Conservation (phyloP, 2,113 vertebrate genomes). For the human (Homo sapiens) region GRCh38 chr4:181731501-181732000, state of each 20-base stretch:
- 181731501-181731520: too few species aligned
- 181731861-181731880: not conserved
- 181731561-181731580: too few species aligned
- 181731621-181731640: not conserved
- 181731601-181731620: not conserved
- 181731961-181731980: slow-evolving; percentile 66
- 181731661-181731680: not conserved
- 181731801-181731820: not conserved
- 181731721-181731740: not conserved
- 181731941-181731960: slow-evolving; percentile 41
- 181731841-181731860: slow-evolving; percentile 26
- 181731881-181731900: not conserved
- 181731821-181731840: not conserved
- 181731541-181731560: too few species aligned
- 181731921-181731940: not conserved
- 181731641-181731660: not conserved
- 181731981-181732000: slow-evolving; percentile 58
- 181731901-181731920: not conserved
- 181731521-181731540: too few species aligned
- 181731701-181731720: not conserved
- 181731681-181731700: not conserved
- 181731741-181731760: not conserved
- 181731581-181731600: too few species aligned
- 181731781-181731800: not conserved
- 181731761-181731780: not conserved